Percentiles rank a stretch among this genome's conserved stretches.
These are phyloP conservation scores for Fregetta grallaria DNA, from an alignment of 2,113 vertebrate genomes.

Conservation along the genomic window DNA sequence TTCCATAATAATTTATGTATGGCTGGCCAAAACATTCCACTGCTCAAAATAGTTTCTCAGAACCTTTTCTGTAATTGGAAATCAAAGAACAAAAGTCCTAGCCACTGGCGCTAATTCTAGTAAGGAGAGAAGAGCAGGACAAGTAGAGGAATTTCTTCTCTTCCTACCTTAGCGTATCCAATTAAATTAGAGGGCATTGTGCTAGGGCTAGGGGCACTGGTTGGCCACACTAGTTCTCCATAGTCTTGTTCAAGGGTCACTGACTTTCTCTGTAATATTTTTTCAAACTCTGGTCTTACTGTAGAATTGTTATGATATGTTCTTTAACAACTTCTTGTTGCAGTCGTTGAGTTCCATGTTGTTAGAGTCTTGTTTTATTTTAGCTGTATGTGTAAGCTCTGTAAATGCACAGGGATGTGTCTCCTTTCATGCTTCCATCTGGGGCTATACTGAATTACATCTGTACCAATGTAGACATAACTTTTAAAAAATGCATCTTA, in stretches of 20 bases:
- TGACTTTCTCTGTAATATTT: not conserved
- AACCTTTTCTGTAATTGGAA: not conserved
- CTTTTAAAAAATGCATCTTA: not conserved
- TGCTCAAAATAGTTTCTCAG: not conserved
- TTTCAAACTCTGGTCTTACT: not conserved
- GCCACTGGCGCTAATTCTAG: not conserved
- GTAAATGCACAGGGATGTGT: not conserved
- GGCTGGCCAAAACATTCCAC: not conserved
- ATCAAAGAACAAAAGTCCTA: not conserved
- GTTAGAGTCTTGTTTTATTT: not conserved
- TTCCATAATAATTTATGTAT: not conserved
- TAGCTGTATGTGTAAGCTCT: not conserved
- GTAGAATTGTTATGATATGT: not conserved
- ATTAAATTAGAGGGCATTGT: not conserved
- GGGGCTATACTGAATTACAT: not conserved
- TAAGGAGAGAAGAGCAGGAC: not conserved
- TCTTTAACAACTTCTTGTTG: not conserved
- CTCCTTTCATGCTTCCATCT: not conserved
- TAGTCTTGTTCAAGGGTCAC: not conserved
- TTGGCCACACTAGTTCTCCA: not conserved
- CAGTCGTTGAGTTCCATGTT: not conserved
- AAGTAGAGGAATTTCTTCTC: not conserved
- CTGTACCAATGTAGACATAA: not conserved
- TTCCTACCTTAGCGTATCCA: accelerated
- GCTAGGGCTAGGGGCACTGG: not conserved